Conservation (phyloP, 2,113 vertebrate genomes). For the Numida meleagris region DNA sequence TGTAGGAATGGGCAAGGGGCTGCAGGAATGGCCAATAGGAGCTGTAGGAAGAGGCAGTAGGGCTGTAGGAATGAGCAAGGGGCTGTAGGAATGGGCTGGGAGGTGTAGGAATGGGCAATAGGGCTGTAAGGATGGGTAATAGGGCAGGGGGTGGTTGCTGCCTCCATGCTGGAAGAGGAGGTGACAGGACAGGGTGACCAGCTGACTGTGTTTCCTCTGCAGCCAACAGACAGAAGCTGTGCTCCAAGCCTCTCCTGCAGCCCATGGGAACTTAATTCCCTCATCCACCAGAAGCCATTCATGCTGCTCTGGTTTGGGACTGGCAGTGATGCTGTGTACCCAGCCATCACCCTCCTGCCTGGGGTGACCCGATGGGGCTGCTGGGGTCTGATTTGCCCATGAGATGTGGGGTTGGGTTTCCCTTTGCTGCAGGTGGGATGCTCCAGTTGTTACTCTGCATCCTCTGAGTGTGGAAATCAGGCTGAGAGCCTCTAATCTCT, state of each 20-base stretch:
- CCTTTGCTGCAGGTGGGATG: background rate
- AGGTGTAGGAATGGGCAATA: fast-evolving
- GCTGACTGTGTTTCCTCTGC: background rate
- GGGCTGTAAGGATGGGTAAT: too few relatives aligned
- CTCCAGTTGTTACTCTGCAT: background rate
- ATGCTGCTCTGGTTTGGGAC: background rate
- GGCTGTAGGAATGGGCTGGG: fast-evolving
- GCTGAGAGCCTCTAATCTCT: background rate
- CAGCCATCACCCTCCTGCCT: background rate
- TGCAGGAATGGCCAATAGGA: fast-evolving
- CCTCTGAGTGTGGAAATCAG: background rate
- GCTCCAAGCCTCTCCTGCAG: background rate
- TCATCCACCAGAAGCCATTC: too few relatives aligned
- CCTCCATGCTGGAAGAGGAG: background rate
- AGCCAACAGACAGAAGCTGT: background rate
- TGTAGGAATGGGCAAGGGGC: fast-evolving
- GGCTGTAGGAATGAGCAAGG: fast-evolving
- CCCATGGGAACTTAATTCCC: background rate
- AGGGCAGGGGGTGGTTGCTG: fast-evolving
- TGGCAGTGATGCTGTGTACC: background rate
- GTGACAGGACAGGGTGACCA: background rate
- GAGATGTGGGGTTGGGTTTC: background rate
- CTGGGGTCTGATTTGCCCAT: background rate
- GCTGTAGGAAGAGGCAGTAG: fast-evolving
- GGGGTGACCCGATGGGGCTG: background rate